Evolutionary conservation across 2,113 vertebrate species (phyloP), one percentile per base, ranked within the genome.

Genomic region (Neolamprologus hecqui): DNA sequence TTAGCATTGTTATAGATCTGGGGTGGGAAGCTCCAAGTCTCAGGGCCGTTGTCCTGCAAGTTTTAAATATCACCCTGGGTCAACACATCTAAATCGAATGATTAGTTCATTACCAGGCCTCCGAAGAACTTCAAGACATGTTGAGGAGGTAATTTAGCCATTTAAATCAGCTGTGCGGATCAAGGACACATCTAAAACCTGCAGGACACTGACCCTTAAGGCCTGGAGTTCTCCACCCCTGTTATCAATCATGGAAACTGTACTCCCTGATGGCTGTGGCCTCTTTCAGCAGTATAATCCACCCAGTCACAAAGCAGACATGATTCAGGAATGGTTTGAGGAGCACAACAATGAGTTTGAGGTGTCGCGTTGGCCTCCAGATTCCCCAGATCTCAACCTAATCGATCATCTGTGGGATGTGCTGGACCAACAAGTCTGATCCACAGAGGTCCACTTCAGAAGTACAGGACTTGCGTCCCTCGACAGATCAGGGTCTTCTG

Each of bases 281-380:
- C 5, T 17, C 57, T 31, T 58, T 58, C 14, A 58, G 57, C 14
- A 9, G 26, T 31, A 1, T 60, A 60, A 60, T 60, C 14, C 57
- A 60, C 57, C 8, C 14, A 60, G 57, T 60, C 57, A 60, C 14
- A 0, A 58, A 58, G 55, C 26, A 31, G 26, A 31, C 57, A 1
- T 60, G 14, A 31, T 58, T 0, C 26, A 1, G 55, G 55, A 0
- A 17, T 2, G 57, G 26, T 31, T 58, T 58, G 0, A 58, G 57
- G 57, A 58, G 14, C 14, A 58, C 5, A 31, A 58, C 14, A 58
- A 31, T 9, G 57, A 58, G 14, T 31, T 58, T 58, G 57, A 17
- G 26, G 57, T 58, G 8, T 9, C 9, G 26, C 1, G 3, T 58
- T 31, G 26, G 26, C 57, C 57, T 58, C 14, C 14, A 58, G 26